Evolutionary conservation across 2,888 invertebrate species (phyloP), one percentile per base, ranked within the genome.

Genomic region (Zootermopsis nevadensis): DNA sequence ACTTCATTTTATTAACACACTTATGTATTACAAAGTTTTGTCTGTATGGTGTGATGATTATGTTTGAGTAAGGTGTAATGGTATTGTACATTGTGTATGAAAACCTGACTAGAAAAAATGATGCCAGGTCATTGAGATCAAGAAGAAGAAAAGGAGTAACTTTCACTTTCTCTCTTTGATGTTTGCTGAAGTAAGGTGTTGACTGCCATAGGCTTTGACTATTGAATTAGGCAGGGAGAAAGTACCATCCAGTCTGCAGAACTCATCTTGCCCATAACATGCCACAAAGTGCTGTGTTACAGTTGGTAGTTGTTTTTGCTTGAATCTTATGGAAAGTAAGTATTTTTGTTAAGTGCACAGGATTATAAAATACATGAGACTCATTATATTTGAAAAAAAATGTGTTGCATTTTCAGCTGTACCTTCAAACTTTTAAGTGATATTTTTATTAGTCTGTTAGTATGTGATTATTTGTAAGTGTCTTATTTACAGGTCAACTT

Each of bases 261-360:
- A 27, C 69, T 27, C 8, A 1, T 22, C 69, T 74, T 74, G 24
- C 22, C 35, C 30, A 2, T 30, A 74, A 38, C n/a, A 74, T 74
- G 74, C n/a, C 38, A 74, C 22, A 19, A n/a, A 35, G 74, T 38
- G 42, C 15, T n/a, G 33, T 74, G n/a, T 38, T 33, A n/a, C n/a
- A 38, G 60, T 60, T 60, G 7, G n/a, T 60, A 19, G 19, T 19
- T 60, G n/a, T 15, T 69, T 15, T 30, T 38, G 38, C n/a, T 3
- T 38, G n/a, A 27, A 60, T 8, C 74, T n/a, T 74, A 74, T 74
- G 74, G 74, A 74, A 74, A 38, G 74, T 74, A 74, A 74, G 74
- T 42, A 74, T 38, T 74, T 27, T 1, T 60, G 7, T 27, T 60
- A 60, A 60, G 27, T 60, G 60, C n/a, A 60, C 3, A 48, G 27